Evolutionary conservation across 2,888 invertebrate genomes (phyloP).

Genomic region (Ophioninae sp.): DNA sequence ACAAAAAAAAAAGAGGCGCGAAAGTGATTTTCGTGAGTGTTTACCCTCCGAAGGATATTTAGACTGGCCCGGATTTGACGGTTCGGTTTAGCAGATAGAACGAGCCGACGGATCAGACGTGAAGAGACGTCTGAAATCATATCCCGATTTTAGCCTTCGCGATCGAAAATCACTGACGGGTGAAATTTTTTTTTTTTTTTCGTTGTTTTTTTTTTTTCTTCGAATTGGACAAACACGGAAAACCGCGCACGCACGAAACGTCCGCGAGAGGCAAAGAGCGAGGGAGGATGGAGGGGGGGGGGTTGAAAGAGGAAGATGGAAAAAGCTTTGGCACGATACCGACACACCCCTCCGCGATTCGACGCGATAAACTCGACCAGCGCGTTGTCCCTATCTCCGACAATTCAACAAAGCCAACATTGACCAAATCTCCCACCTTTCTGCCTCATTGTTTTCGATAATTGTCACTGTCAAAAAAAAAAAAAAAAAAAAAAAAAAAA

Average conservation of each 20-base stretch:
- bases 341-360: conserved; percentile 62
- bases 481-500: background rate
- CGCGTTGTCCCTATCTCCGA: conserved; percentile 52
- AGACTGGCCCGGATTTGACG: background rate
- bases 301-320: conserved; percentile 34
- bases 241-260: conserved; percentile 44
- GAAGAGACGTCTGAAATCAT: background rate
- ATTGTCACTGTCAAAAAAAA: too few relatives aligned
- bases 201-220: conserved; percentile 15
- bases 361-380: conserved; percentile 63
- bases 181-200: conserved; percentile 8
- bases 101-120: background rate
- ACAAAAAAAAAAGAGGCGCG: background rate
- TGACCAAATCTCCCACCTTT: conserved; percentile 6
- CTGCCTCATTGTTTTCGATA: conserved; percentile 2
- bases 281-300: conserved; percentile 34
- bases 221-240: conserved; percentile 35
- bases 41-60: background rate
- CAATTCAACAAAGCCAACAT: conserved; percentile 25
- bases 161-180: conserved; percentile 31
- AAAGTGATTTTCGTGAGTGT: background rate
- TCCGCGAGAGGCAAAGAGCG: conserved; percentile 37
- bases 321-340: conserved; percentile 57
- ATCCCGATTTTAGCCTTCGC: background rate
- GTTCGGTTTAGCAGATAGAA: background rate